phyloP scores from a whole-genome alignment of 2,797 vertebrate species.

The Glossophaga mutica region DNA sequence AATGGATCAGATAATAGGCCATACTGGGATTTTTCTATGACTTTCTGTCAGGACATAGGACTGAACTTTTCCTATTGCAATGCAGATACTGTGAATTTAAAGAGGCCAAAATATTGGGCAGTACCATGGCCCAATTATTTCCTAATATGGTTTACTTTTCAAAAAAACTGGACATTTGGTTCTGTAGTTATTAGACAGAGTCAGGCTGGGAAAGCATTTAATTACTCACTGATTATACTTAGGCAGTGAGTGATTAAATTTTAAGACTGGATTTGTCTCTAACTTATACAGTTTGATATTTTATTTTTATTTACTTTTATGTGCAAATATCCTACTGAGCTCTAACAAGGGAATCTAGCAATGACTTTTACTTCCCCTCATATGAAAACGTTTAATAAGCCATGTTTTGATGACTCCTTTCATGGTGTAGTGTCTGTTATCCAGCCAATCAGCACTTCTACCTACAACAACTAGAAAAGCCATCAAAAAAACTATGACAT shows the following conservation, averaged over 20 bases:
- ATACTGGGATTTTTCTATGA: background rate
- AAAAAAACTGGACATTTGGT: background rate
- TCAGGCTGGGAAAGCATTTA: constrained; percentile 49
- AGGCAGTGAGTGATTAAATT: background rate
- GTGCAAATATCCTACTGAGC: background rate
- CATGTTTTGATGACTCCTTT: background rate
- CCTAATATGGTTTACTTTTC: background rate
- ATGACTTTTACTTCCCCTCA: background rate
- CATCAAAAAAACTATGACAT: background rate
- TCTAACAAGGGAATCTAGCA: background rate
- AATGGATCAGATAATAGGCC: background rate
- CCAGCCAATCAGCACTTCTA: background rate
- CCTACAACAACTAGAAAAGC: background rate
- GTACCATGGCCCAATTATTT: background rate
- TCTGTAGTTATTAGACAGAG: background rate
- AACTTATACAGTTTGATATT: background rate
- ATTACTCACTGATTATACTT: background rate
- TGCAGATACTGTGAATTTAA: constrained; percentile 2
- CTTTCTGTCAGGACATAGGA: background rate
- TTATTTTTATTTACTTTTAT: background rate
- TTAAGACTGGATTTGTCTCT: background rate
- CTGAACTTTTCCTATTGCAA: background rate
- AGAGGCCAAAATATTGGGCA: background rate
- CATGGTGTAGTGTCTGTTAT: background rate
- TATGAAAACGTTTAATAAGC: background rate